Evolutionary conservation across 2,888 invertebrate genomes (phyloP).

Genomic region (Eudemis profundana): DNA sequence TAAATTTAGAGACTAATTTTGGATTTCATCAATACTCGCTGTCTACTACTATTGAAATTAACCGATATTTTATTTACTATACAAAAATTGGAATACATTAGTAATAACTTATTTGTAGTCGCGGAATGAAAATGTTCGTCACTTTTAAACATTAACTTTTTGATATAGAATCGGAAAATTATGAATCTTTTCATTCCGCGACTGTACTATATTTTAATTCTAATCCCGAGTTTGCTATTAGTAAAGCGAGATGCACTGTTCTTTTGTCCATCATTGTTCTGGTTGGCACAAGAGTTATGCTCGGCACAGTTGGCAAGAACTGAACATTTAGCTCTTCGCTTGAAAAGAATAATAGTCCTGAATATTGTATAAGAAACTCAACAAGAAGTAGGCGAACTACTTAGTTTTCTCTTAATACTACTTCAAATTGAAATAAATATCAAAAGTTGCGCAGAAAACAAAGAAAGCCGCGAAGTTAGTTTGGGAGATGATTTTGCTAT

Average conservation of each 20-base stretch:
- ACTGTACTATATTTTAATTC: no score
- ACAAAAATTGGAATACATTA: no score
- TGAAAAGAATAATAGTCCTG: conserved; percentile 42
- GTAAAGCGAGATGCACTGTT: conserved; percentile 18
- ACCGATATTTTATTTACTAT: no score
- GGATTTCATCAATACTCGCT: no score
- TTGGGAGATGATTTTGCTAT: conserved; percentile 1
- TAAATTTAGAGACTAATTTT: no score
- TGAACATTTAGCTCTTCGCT: conserved; percentile 46
- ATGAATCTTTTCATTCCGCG: no score
- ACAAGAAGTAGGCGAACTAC: conserved; percentile 38
- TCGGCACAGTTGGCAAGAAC: conserved; percentile 64
- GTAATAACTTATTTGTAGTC: no score
- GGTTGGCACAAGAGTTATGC: conserved; percentile 57
- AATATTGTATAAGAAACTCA: conserved; percentile 42
- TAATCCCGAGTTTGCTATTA: not conserved
- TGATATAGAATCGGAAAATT: no score
- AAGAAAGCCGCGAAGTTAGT: conserved; percentile 10
- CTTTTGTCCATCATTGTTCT: conserved; percentile 22
- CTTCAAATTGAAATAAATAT: conserved; percentile 41
- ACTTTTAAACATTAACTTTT: no score
- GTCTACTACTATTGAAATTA: no score
- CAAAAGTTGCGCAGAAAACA: conserved; percentile 28
- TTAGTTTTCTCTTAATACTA: conserved; percentile 40
- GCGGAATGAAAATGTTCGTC: no score